Evolutionary conservation across 1,140 invertebrate genomes (phyloP).

Genomic region (Drosophila micromelanica): DNA sequence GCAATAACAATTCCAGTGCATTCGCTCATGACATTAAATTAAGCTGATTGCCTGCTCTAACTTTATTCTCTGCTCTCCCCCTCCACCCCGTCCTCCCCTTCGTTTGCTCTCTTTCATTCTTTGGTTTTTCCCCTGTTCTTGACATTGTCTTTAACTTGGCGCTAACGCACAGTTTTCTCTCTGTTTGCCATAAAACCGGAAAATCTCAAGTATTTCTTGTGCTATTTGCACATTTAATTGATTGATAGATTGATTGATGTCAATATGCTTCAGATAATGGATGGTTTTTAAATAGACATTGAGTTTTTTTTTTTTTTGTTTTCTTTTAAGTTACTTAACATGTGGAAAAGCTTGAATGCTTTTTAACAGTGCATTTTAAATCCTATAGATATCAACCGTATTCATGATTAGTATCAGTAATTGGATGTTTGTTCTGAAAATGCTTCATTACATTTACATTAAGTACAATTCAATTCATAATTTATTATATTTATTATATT

Average conservation of each 20-base stretch:
- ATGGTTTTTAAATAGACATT: neutral
- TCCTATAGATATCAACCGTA: too few species aligned
- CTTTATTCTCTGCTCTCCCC: constrained; percentile 15
- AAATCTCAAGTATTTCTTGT: constrained; percentile 19
- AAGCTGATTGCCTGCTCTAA: constrained; percentile 44
- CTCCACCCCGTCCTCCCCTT: neutral
- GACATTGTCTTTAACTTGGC: constrained; percentile 10
- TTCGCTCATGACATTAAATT: constrained; percentile 70
- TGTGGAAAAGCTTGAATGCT: too few species aligned
- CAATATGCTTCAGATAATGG: neutral
- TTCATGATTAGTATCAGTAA: too few species aligned
- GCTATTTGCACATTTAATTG: constrained; percentile 1
- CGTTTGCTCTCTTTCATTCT: neutral
- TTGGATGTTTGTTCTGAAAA: too few species aligned
- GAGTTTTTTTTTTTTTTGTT: neutral
- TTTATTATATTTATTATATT: too few species aligned
- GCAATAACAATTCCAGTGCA: constrained; percentile 74
- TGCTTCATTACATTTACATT: too few species aligned
- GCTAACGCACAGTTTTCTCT: constrained; percentile 6
- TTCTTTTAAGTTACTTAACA: neutral
- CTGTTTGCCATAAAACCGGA: neutral
- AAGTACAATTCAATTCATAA: too few species aligned
- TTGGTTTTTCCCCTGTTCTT: neutral
- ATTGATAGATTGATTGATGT: constrained; percentile 1
- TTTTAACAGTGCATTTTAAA: too few species aligned